These are phyloP conservation scores for Apteryx mantelli DNA, from an alignment of 2,113 vertebrate species.

Conservation along the genomic window DNA sequence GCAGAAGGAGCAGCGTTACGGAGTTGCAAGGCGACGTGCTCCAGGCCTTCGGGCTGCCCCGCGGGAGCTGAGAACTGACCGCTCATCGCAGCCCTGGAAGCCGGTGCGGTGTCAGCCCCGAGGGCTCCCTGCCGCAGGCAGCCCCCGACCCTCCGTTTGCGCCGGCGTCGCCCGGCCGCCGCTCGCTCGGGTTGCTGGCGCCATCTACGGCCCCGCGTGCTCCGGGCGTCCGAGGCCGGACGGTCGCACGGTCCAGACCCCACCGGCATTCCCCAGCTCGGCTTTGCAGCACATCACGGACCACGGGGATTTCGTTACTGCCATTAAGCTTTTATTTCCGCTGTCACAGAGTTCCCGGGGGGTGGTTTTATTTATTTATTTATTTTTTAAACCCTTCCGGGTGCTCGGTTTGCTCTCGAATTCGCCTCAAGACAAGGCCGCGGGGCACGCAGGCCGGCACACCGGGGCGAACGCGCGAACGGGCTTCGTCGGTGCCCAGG, in stretches of 20 bases:
- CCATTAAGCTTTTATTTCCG: constrained; percentile 68
- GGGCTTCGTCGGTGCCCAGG: too few relatives aligned
- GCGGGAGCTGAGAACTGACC: neutral
- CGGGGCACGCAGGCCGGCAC: constrained; percentile 33
- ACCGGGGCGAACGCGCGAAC: too few relatives aligned
- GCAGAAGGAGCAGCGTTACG: rapidly evolving
- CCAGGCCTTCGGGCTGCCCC: too few relatives aligned
- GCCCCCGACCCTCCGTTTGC: rapidly evolving
- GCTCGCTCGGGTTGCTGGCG: neutral
- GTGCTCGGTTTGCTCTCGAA: constrained; percentile 66
- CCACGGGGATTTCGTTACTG: neutral
- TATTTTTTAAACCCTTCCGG: neutral
- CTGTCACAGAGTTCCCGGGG: constrained; percentile 63
- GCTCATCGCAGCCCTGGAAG: neutral
- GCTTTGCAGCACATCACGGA: neutral
- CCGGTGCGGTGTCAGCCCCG: neutral
- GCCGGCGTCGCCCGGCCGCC: rapidly evolving
- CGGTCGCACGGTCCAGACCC: neutral
- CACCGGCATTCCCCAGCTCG: neutral
- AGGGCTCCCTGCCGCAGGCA: too few relatives aligned
- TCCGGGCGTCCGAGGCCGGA: neutral
- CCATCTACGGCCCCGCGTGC: rapidly evolving
- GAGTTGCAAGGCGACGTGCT: neutral
- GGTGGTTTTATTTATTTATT: neutral
- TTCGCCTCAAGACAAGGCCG: constrained; percentile 68